Conservation (phyloP, 2,888 invertebrate genomes). For the Drosophila planitibia region DNA sequence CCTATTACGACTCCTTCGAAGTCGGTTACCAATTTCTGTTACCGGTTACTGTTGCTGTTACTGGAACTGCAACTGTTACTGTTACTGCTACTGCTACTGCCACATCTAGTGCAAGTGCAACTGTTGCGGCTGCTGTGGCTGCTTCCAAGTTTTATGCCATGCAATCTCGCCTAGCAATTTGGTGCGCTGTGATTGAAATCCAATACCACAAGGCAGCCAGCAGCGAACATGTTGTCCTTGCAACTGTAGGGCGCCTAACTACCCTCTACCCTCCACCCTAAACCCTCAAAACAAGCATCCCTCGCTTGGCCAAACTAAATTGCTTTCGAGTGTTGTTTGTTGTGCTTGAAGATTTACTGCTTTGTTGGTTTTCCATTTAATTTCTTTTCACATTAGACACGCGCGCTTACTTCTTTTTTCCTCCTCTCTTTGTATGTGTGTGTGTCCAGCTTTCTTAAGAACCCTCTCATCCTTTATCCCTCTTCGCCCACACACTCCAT, state of each 20-base stretch:
- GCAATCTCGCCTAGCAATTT: conserved; percentile 51
- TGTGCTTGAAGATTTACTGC: conserved; percentile 74
- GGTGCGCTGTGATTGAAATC: conserved; percentile 57
- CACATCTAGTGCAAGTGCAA: conserved; percentile 1
- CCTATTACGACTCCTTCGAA: not conserved
- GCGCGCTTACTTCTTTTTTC: conserved; percentile 21
- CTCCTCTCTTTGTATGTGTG: conserved; percentile 4
- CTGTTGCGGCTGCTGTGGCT: conserved; percentile 17
- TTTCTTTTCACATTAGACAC: conserved; percentile 74
- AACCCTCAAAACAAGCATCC: conserved; percentile 2
- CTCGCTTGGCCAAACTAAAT: conserved; percentile 59
- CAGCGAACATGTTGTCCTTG: conserved; percentile 41
- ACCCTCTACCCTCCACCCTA: not conserved
- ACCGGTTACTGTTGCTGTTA: not conserved
- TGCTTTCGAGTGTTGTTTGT: conserved; percentile 79
- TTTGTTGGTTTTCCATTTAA: conserved; percentile 71
- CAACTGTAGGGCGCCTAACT: conserved; percentile 8
- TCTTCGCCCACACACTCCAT: no score
- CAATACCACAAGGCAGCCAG: conserved; percentile 26
- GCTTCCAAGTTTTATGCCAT: conserved; percentile 33
- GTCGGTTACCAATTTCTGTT: not conserved
- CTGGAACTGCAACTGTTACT: not conserved
- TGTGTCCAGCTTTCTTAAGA: conserved; percentile 6
- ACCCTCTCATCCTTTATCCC: not conserved
- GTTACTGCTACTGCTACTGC: not conserved